phyloP scores from a whole-genome alignment of 2,888 invertebrate species.

The Ormyrus labotus region DNA sequence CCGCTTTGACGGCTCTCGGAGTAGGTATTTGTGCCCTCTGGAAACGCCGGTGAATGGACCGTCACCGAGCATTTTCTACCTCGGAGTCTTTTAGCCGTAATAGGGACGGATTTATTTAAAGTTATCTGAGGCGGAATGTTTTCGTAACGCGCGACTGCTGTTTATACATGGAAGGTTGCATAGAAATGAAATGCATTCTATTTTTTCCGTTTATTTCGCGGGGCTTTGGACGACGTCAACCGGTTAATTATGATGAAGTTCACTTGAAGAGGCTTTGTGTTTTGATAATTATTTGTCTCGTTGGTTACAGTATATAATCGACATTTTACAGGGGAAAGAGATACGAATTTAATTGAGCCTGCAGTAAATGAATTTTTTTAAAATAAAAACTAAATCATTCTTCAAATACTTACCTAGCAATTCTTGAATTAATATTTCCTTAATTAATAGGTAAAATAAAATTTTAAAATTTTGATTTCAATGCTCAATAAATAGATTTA shows the following conservation, averaged over 20 bases:
- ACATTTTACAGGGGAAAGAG: no score
- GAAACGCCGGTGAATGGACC: not conserved
- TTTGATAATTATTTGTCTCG: no score
- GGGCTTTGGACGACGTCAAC: no score
- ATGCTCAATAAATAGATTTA: constrained; percentile 35
- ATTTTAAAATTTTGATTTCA: not conserved
- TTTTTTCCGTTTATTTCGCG: no score
- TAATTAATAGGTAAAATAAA: not conserved
- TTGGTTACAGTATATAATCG: no score
- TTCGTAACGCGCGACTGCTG: constrained; percentile 5
- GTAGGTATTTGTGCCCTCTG: constrained; percentile 10
- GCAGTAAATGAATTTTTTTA: no score
- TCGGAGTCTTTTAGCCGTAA: constrained; percentile 20
- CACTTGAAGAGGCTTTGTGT: no score
- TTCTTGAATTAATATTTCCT: no score
- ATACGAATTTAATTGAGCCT: no score
- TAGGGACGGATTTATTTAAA: constrained; percentile 31
- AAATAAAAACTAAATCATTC: no score
- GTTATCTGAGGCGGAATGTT: constrained; percentile 21
- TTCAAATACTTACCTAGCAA: no score
- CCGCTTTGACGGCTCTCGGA: not conserved
- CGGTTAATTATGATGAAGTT: no score
- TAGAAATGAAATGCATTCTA: not conserved
- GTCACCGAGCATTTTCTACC: not conserved
- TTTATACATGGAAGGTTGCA: not conserved